Base-by-base conservation (phyloP, 2,797 vertebrate species). In the Morelia viridis region DNA sequence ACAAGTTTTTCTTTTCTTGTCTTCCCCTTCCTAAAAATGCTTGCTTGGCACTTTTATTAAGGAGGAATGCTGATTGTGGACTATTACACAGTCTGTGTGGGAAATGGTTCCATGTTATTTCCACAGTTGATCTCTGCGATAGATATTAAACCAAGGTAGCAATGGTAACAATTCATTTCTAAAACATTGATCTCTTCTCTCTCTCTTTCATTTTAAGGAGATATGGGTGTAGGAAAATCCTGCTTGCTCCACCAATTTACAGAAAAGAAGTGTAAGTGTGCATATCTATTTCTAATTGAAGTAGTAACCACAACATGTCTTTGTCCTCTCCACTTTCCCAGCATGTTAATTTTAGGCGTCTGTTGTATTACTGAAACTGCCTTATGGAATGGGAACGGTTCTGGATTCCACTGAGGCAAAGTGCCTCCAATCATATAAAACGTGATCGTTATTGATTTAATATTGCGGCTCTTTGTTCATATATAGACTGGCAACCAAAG, bases 161-260 rank as follows among this genome's bases (percentile, higher is more conserved):
- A 68, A 3, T 85, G n/a, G 31, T 35, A 71, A 61, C 60, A 28
- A 17, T 46, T 35, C 4, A 31, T 61, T 85, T 88, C 26, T 86
- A n/a, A 86, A 41, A 19, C 4, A 4, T 17, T 90, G 22, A 46
- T 11, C 5, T 61, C 19, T 61, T 24, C 13, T n/a, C 22, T 56
- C n/a, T 28, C 91, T 95, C 95, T 96, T 95, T 88, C n/a, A 88
- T 93, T 92, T 97, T 46, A 80, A 99, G 99, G 99, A 94, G 99
- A 99, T 97, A 99, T 99, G 99, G 99, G 99, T 94, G 99, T 99
- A 96, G 99, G 99, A 95, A 99, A 99, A 97, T 99, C 99, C 96
- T 99, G 99, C 98, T 99, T 99, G 98, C 99, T 99, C 97, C 99
- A 99, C 96, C 99, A 99, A 58, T 99, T 99, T 97, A 99, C 99